These are phyloP conservation scores for Coleophora deauratella DNA, from an alignment of 2,888 invertebrate genomes.

Conservation along the genomic window DNA sequence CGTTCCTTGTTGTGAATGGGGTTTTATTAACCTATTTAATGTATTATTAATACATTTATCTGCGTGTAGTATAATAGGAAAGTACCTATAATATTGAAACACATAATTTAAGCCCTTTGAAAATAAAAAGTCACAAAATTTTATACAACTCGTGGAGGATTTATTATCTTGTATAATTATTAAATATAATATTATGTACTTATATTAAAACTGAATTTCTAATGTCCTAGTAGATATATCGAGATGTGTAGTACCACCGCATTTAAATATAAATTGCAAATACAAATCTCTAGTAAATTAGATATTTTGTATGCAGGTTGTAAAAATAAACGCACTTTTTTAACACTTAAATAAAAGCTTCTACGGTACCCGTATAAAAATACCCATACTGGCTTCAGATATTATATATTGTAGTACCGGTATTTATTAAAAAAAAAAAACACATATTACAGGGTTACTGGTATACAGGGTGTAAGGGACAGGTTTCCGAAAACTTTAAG, in stretches of 20 bases:
- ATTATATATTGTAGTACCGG: too few relatives aligned
- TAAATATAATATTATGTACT: not conserved
- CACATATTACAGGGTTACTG: too few relatives aligned
- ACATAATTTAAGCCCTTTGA: slow-evolving; percentile 35
- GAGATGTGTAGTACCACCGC: not conserved
- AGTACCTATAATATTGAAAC: slow-evolving; percentile 10
- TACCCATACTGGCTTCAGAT: too few relatives aligned
- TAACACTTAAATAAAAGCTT: too few relatives aligned
- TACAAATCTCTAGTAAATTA: too few relatives aligned
- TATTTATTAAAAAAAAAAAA: too few relatives aligned
- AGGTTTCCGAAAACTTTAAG: too few relatives aligned
- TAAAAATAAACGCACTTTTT: too few relatives aligned
- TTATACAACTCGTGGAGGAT: slow-evolving; percentile 41
- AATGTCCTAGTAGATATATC: not conserved
- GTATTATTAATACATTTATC: slow-evolving; percentile 31
- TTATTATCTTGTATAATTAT: slow-evolving; percentile 9
- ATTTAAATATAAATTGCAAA: not conserved
- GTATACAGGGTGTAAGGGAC: too few relatives aligned
- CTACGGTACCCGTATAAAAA: too few relatives aligned
- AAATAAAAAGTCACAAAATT: slow-evolving; percentile 30
- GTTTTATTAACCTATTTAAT: slow-evolving; percentile 55
- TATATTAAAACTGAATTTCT: not conserved
- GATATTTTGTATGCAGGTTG: too few relatives aligned
- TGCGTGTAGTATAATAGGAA: too few relatives aligned
- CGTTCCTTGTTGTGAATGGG: slow-evolving; percentile 59